These are phyloP conservation scores for Heliconius eleuchia DNA, from an alignment of 1,140 invertebrate genomes.

Conservation along the genomic window DNA sequence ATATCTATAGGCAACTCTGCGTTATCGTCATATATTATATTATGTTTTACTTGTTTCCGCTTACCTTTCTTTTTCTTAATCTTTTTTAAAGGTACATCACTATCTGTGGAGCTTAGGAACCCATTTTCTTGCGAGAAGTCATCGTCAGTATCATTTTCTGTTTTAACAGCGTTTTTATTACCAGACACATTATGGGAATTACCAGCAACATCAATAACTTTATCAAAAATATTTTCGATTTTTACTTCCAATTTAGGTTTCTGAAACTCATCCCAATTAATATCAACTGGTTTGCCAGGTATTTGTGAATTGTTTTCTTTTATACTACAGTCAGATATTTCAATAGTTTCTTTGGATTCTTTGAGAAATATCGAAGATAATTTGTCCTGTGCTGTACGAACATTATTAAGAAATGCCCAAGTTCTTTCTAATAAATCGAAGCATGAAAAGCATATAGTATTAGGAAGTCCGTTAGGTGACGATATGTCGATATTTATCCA, in stretches of 20 bases:
- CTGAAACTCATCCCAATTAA: constrained; percentile 63
- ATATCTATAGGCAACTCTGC: constrained; percentile 40
- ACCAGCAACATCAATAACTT: background rate
- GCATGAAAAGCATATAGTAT: constrained; percentile 70
- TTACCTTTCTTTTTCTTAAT: constrained; percentile 57
- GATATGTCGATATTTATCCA: constrained; percentile 75
- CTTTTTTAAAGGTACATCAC: constrained; percentile 55
- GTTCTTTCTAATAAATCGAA: constrained; percentile 71
- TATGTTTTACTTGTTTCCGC: constrained; percentile 47
- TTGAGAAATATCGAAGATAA: constrained; percentile 53
- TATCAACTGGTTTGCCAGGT: constrained; percentile 58
- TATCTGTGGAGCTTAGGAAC: constrained; percentile 55
- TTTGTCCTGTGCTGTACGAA: constrained; percentile 63
- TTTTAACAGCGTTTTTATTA: constrained; percentile 49
- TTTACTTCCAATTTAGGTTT: constrained; percentile 59
- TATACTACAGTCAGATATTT: constrained; percentile 25
- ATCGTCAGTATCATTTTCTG: constrained; percentile 51
- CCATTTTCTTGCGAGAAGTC: constrained; percentile 36
- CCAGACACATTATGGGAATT: constrained; percentile 19
- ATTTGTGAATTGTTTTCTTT: constrained; percentile 32
- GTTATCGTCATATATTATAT: constrained; percentile 24
- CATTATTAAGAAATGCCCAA: constrained; percentile 67
- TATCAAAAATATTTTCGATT: constrained; percentile 44
- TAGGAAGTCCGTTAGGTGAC: constrained; percentile 53
- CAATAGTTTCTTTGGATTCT: constrained; percentile 36